A percentile compares a stretch with the other conserved stretches of the same genome.
Evolutionary conservation across 2,113 vertebrate genomes (phyloP).

Genomic region (Melanotaenia duboulayi): DNA sequence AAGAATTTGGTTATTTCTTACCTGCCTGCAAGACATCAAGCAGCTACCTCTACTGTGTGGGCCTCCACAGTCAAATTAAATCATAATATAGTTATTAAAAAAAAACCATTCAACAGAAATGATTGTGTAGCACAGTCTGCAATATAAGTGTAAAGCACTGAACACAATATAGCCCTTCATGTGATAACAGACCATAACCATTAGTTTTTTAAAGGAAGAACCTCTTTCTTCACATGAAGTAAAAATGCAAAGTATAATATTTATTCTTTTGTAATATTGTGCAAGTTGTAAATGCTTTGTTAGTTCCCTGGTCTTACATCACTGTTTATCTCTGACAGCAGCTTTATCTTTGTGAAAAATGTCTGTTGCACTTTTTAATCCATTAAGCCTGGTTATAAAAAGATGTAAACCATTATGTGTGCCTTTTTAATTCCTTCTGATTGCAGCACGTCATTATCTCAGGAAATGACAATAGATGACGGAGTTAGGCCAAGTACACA

Average conservation of each 20-base stretch:
- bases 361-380: constrained; percentile 37
- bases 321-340: background rate
- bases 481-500: constrained; percentile 4
- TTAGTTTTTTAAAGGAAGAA: too few species aligned
- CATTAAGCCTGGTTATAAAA: constrained; percentile 38
- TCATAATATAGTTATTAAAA: too few species aligned
- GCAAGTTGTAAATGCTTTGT: background rate
- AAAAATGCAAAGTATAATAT: background rate
- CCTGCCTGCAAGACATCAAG: too few species aligned
- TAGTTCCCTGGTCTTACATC: background rate
- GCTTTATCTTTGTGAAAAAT: constrained; percentile 3
- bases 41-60: too few species aligned
- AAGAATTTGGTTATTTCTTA: too few species aligned
- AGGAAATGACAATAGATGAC: constrained; percentile 6
- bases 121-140: too few species aligned
- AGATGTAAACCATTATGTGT: constrained; percentile 30
- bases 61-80: too few species aligned
- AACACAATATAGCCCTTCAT: too few species aligned
- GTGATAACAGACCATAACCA: too few species aligned
- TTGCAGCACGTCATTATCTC: constrained; percentile 48
- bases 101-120: too few species aligned
- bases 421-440: constrained; percentile 54
- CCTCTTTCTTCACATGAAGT: background rate
- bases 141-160: too few species aligned
- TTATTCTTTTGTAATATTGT: background rate